These are phyloP conservation scores for Gerris lacustris DNA, from an alignment of 2,888 invertebrate genomes.

Conservation along the genomic window DNA sequence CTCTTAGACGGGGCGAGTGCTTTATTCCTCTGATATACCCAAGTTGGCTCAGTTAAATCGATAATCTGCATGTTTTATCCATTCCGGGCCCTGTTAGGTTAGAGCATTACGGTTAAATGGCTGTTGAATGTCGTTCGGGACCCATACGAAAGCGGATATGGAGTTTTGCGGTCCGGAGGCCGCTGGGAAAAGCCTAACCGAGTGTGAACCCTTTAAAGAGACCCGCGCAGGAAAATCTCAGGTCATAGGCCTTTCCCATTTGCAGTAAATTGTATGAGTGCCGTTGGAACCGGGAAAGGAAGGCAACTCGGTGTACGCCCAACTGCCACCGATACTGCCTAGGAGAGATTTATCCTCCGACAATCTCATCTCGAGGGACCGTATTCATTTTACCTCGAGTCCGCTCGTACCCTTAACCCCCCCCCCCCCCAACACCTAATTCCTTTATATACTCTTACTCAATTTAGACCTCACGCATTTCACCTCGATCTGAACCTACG, in stretches of 20 bases:
- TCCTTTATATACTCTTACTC: no score
- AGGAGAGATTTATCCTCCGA: not conserved
- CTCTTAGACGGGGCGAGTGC: no score
- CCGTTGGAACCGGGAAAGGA: not conserved
- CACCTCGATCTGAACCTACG: no score
- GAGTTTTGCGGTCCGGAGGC: not conserved
- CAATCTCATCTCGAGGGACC: no score
- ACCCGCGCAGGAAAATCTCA: not conserved
- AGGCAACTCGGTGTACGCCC: not conserved
- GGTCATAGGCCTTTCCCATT: conserved; percentile 3
- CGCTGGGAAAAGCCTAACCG: not conserved
- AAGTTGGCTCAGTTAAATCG: not conserved
- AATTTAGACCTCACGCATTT: no score
- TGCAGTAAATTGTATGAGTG: conserved; percentile 1
- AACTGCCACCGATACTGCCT: not conserved
- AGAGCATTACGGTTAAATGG: not conserved
- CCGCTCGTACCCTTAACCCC: no score
- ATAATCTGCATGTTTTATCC: not conserved
- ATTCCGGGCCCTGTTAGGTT: not conserved
- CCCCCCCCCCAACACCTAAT: no score
- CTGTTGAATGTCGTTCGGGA: not conserved
- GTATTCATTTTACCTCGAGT: no score
- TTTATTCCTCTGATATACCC: no score
- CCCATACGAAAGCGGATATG: not conserved
- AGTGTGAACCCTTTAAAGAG: conserved; percentile 1